These are phyloP conservation scores for Chlorocebus sabaeus DNA, from an alignment of 2,113 vertebrate genomes.

Conservation along the genomic window DNA sequence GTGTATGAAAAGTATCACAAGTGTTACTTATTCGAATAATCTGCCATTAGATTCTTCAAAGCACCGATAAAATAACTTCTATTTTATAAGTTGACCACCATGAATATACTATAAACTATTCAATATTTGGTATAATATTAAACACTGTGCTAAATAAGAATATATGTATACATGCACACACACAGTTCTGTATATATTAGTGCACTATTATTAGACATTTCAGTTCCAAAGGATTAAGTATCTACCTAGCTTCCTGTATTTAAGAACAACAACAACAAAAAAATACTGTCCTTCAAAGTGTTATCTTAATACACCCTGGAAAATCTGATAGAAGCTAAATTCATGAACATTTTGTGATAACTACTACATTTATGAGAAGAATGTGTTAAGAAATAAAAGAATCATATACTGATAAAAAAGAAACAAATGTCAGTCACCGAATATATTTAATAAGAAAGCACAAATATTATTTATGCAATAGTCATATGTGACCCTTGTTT, in stretches of 20 bases:
- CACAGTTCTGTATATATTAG: not conserved
- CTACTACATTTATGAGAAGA: slow-evolving; percentile 48
- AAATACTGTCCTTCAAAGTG: slow-evolving; percentile 11
- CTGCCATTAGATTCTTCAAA: slow-evolving; percentile 30
- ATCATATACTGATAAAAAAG: slow-evolving; percentile 55
- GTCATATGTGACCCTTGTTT: not conserved
- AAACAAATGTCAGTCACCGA: slow-evolving; percentile 46
- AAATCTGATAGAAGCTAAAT: slow-evolving; percentile 20
- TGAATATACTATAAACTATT: not conserved
- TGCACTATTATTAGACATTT: not conserved
- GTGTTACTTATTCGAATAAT: not conserved
- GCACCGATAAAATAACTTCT: not conserved
- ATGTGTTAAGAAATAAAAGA: slow-evolving; percentile 66
- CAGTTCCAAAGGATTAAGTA: not conserved
- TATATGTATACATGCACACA: not conserved
- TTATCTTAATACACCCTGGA: slow-evolving; percentile 51
- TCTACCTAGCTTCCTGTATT: not conserved
- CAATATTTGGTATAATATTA: not conserved
- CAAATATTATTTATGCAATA: not conserved
- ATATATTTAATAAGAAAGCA: slow-evolving; percentile 14
- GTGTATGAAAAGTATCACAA: not conserved
- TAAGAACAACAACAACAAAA: not conserved
- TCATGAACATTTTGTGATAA: slow-evolving; percentile 46
- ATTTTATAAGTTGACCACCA: not conserved
- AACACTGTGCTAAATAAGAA: not conserved